Percentiles rank a stretch among this genome's conserved stretches.
phyloP scores from a whole-genome alignment of 2,888 invertebrate genomes.

The Nemotelus pantherinus region DNA sequence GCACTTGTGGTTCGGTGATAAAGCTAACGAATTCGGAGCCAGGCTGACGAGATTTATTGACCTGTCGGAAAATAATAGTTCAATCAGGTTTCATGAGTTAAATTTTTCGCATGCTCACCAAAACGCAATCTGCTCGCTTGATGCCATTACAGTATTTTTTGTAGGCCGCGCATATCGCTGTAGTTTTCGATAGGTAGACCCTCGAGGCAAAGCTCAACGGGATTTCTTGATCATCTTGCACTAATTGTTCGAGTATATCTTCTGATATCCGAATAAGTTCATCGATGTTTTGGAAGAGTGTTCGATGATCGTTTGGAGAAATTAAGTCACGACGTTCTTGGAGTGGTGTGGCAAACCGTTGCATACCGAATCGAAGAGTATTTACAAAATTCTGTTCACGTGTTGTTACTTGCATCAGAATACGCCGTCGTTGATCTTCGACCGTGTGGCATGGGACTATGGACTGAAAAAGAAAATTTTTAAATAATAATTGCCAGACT shows the following conservation, averaged over 20 bases:
- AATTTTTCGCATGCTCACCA: conserved; percentile 66
- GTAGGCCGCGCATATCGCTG: conserved; percentile 79
- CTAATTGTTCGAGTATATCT: conserved; percentile 79
- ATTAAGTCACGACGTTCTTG: conserved; percentile 80
- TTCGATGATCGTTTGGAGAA: conserved; percentile 78
- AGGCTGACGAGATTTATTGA: conserved; percentile 76
- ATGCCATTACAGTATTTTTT: conserved; percentile 85
- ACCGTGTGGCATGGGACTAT: conserved; percentile 60
- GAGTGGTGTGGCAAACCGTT: conserved; percentile 80
- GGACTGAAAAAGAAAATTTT: conserved; percentile 58
- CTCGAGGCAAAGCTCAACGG: conserved; percentile 74
- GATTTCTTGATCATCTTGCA: conserved; percentile 78
- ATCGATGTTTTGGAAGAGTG: conserved; percentile 86
- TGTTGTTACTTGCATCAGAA: conserved; percentile 78
- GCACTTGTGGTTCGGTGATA: conserved; percentile 82
- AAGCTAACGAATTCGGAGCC: conserved; percentile 83
- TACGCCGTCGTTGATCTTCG: conserved; percentile 72
- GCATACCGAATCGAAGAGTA: conserved; percentile 80
- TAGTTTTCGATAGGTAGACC: conserved; percentile 78
- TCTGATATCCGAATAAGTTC: conserved; percentile 81
- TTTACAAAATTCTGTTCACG: conserved; percentile 84
- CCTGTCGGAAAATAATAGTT: conserved; percentile 59
- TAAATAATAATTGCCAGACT: background rate
- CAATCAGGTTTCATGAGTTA: background rate
- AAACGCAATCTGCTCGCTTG: conserved; percentile 84